Base-by-base conservation (phyloP, 1,140 invertebrate genomes). In the Orussus abietinus region DNA sequence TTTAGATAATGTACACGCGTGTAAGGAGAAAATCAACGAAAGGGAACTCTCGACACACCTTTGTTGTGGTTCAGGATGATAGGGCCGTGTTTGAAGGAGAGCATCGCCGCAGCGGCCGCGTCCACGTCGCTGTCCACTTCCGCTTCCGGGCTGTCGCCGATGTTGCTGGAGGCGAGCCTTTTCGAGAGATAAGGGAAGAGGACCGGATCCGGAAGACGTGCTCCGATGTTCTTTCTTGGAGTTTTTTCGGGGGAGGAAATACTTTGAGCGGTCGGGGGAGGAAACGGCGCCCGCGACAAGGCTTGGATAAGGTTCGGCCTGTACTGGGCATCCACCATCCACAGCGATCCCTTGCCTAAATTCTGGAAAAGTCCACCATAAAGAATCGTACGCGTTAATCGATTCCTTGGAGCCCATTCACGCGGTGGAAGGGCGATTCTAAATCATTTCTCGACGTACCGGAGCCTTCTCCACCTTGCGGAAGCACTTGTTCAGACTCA, bases 401-500 rank as follows among this genome's bases (percentile, higher is more conserved):
- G n/a, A n/a, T n/a, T n/a, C n/a, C n/a, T n/a, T n/a, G n/a, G n/a
- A n/a, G n/a, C n/a, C n/a, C n/a, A n/a, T n/a, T n/a, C n/a, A n/a
- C n/a, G n/a, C n/a, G n/a, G n/a, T n/a, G n/a, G n/a, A n/a, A n/a
- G n/a, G n/a, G n/a, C n/a, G n/a, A n/a, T n/a, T n/a, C n/a, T n/a
- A n/a, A n/a, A n/a, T n/a, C n/a, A n/a, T n/a, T n/a, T n/a, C n/a
- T n/a, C n/a, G 47, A 76, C 77, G 80, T 78, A 88, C 86, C 57
- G 85, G 84, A 17, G 86, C 82, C 64, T 92, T 92, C 66, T 93
- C 90, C 30, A 96, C 92, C 77, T 97, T 97, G 48, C 92, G 87
- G 72, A 97, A 97, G 70, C 93, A 96, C 73, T 96, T 96, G 67
- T 98, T 97, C 30, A 97, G 74, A 15, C 92, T 96, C 25, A 97